These are phyloP conservation scores for Sturnus vulgaris DNA, from an alignment of 2,113 vertebrate species.

Conservation along the genomic window DNA sequence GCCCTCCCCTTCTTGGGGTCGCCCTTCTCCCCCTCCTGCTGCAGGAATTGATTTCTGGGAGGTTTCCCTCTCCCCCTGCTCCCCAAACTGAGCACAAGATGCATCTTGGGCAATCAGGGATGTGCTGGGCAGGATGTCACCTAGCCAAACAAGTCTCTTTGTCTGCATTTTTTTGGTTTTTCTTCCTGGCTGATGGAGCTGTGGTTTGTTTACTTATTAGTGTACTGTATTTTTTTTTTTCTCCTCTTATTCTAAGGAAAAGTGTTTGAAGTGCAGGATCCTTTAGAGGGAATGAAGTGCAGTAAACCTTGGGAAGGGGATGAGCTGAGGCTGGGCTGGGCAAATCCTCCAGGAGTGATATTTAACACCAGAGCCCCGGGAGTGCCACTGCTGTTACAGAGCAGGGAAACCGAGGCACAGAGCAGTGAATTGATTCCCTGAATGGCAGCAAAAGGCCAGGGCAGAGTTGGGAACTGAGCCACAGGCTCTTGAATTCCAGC, in stretches of 20 bases:
- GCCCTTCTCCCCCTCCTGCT: neutral
- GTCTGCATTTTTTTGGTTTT: neutral
- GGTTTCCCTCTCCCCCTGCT: neutral
- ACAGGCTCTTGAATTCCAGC: neutral
- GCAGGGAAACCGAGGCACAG: neutral
- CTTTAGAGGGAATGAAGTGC: neutral
- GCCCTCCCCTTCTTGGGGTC: neutral
- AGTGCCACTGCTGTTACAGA: neutral
- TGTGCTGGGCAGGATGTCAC: constrained; percentile 23
- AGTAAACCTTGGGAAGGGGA: neutral
- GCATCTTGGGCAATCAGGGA: neutral
- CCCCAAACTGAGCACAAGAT: neutral
- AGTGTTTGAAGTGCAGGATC: neutral
- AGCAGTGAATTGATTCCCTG: neutral
- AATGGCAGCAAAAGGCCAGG: neutral
- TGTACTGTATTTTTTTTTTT: neutral
- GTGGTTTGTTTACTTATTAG: neutral
- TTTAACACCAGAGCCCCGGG: neutral
- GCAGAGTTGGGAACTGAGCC: neutral
- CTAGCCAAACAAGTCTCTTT: neutral
- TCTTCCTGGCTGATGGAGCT: neutral
- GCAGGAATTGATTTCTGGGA: neutral
- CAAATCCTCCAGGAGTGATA: neutral
- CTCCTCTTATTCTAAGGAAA: neutral
- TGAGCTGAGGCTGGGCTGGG: neutral